Percentiles rank a stretch among this genome's conserved stretches.
Conservation (phyloP, 2,113 vertebrate genomes). For the Austrofundulus limnaeus region DNA sequence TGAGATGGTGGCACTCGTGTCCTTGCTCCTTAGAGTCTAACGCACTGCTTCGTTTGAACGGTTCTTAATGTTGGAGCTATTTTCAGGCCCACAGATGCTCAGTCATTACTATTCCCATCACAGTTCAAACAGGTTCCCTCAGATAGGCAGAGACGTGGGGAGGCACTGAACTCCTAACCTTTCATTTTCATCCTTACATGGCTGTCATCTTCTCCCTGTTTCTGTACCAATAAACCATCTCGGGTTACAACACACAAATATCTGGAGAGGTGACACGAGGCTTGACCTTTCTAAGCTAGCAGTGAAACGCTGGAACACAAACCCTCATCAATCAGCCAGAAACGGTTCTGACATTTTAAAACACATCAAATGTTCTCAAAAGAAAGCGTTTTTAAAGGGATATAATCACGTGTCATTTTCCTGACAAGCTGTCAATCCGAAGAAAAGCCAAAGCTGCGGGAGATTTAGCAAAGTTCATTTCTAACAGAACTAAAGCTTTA, state of each 20-base stretch:
- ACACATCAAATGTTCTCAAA: constrained; percentile 7
- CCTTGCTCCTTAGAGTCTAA: constrained; percentile 24
- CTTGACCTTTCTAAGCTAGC: constrained; percentile 53
- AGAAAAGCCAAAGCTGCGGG: not conserved
- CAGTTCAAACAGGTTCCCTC: constrained; percentile 47
- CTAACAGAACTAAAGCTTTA: not conserved
- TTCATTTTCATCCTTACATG: constrained; percentile 34
- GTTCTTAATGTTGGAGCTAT: constrained; percentile 35
- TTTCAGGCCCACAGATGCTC: constrained; percentile 35
- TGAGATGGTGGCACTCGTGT: not conserved
- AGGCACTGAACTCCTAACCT: constrained; percentile 53
- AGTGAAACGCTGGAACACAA: constrained; percentile 25
- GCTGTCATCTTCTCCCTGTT: constrained; percentile 45
- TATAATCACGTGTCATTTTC: not conserved
- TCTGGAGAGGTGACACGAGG: constrained; percentile 32
- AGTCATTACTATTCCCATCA: constrained; percentile 64
- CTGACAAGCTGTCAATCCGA: not conserved
- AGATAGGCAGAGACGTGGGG: constrained; percentile 32
- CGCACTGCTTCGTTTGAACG: constrained; percentile 41
- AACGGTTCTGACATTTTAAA: constrained; percentile 50
- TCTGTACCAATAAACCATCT: constrained; percentile 54
- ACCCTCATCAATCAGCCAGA: constrained; percentile 36
- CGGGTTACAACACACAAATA: constrained; percentile 52
- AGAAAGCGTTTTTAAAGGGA: not conserved
- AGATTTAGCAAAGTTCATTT: not conserved